A percentile compares a stretch with the other conserved stretches of the same genome.
phyloP scores from a whole-genome alignment of 2,113 vertebrate genomes.

The Elanoides forficatus region DNA sequence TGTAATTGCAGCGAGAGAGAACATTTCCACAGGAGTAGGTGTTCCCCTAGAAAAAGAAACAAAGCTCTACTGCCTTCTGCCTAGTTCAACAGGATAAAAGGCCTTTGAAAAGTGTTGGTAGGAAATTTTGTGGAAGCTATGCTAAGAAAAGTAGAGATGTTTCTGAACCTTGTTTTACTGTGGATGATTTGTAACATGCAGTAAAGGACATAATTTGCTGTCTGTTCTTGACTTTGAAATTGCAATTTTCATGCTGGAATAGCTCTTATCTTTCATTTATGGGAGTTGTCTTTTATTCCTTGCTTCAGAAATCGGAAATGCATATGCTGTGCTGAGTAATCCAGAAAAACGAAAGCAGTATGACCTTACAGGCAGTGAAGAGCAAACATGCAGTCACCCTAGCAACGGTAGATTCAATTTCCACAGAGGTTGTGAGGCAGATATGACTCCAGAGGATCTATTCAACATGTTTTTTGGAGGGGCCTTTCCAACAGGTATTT shows the following conservation, averaged over 20 bases:
- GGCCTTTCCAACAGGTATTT: slow-evolving; percentile 90
- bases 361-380: slow-evolving; percentile 88
- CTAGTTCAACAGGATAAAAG: neutral
- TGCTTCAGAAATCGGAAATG: slow-evolving; percentile 91
- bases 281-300: slow-evolving; percentile 3
- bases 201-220: neutral
- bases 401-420: slow-evolving; percentile 89
- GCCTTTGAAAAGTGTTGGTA: neutral
- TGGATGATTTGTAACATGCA: neutral
- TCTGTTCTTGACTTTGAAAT: neutral
- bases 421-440: slow-evolving; percentile 91
- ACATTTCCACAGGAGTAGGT: slow-evolving; percentile 16
- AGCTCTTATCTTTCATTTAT: neutral
- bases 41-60: neutral
- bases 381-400: slow-evolving; percentile 81
- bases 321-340: slow-evolving; percentile 94
- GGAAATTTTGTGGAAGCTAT: neutral
- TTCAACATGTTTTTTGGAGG: slow-evolving; percentile 99
- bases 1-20: neutral
- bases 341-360: slow-evolving; percentile 93
- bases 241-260: neutral
- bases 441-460: slow-evolving; percentile 96
- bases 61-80: neutral
- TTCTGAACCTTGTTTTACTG: neutral
- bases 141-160: neutral